phyloP scores from a whole-genome alignment of 2,113 vertebrate genomes.

The Labeo catla region DNA sequence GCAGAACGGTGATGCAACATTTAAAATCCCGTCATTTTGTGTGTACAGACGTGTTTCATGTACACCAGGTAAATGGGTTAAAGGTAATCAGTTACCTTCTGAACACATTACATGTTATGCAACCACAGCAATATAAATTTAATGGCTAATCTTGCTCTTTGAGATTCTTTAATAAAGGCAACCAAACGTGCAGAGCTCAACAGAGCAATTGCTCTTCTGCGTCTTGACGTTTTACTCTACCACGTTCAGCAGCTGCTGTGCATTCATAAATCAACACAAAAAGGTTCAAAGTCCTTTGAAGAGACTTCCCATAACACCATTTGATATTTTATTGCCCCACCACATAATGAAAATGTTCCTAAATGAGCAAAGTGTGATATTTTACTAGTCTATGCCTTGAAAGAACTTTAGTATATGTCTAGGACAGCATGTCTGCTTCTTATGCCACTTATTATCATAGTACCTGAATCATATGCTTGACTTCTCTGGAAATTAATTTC shows the following conservation, averaged over 20 bases:
- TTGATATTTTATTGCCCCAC: neutral
- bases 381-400: neutral
- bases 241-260: neutral
- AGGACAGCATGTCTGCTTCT: neutral
- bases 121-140: neutral
- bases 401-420: neutral
- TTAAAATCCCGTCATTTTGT: neutral
- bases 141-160: constrained; percentile 2
- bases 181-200: neutral
- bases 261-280: constrained; percentile 18
- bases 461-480: neutral
- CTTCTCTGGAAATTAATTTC: neutral
- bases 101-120: neutral
- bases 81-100: constrained; percentile 19
- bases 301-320: neutral
- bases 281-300: constrained; percentile 55
- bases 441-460: neutral
- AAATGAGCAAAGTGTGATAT: neutral
- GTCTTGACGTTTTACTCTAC: neutral
- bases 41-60: neutral
- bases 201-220: neutral
- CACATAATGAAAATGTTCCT: neutral
- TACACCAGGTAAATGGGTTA: neutral
- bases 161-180: neutral
- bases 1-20: neutral